phyloP scores from a whole-genome alignment of 2,888 invertebrate genomes.

The Hypercompe scribonia region DNA sequence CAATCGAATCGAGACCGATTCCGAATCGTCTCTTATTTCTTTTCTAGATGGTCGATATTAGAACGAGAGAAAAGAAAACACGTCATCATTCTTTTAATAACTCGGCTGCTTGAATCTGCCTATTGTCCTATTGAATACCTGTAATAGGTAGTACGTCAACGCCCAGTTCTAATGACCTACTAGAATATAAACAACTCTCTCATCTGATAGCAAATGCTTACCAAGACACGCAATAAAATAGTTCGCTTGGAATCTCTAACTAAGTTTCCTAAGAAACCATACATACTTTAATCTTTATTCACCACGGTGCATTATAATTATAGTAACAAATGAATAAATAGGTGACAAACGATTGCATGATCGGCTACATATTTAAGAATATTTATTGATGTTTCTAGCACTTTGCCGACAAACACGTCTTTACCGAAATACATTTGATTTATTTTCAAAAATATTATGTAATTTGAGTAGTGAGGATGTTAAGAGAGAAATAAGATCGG shows the following conservation, averaged over 20 bases:
- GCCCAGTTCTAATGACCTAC: constrained; percentile 2
- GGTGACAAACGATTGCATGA: not conserved
- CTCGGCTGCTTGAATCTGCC: not conserved
- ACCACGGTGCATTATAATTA: not conserved
- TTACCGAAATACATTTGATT: not conserved
- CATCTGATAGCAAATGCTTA: not conserved
- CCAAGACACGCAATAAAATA: not conserved
- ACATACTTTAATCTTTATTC: not conserved
- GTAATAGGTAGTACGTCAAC: not conserved
- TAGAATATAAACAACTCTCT: constrained; percentile 2
- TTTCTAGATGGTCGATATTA: no score
- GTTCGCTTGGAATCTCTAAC: not conserved
- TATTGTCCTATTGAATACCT: not conserved
- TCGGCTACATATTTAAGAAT: not conserved
- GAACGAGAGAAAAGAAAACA: not conserved
- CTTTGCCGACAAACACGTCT: not conserved
- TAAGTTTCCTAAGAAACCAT: not conserved
- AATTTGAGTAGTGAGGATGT: not conserved
- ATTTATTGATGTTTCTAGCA: not conserved
- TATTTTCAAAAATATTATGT: not conserved
- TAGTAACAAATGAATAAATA: not conserved
- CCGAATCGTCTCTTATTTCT: no score
- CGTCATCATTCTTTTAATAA: not conserved
- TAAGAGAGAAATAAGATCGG: not conserved
- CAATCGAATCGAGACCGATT: not conserved